These are phyloP conservation scores for Ostrea denselamellosa DNA, from an alignment of 1,140 invertebrate species.

Conservation along the genomic window DNA sequence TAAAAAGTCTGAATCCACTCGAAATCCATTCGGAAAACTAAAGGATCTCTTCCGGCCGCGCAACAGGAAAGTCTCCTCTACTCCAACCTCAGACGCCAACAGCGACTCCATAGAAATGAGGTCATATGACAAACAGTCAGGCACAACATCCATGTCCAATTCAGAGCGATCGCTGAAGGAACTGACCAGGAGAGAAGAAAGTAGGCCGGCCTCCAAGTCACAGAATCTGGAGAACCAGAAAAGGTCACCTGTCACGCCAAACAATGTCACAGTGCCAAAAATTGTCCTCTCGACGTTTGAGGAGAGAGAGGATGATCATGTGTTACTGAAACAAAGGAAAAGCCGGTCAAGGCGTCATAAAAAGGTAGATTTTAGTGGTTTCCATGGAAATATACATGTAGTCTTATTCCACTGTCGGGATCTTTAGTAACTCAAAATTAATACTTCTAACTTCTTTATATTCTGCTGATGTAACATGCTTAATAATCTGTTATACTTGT, in stretches of 20 bases:
- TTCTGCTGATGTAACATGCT: background rate
- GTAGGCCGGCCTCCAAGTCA: background rate
- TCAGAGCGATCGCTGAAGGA: conserved; percentile 3
- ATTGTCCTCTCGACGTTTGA: conserved; percentile 11
- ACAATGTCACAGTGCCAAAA: background rate
- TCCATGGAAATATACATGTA: background rate
- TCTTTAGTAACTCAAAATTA: background rate
- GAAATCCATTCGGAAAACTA: conserved; percentile 43
- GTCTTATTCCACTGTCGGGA: background rate
- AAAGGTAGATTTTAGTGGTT: background rate
- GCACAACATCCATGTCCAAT: background rate
- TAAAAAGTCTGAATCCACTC: conserved; percentile 4
- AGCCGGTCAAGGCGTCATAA: conserved; percentile 1
- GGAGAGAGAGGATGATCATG: background rate
- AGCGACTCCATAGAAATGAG: conserved; percentile 54
- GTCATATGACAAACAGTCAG: background rate
- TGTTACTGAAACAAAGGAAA: conserved; percentile 2
- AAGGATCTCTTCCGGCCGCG: conserved; percentile 45
- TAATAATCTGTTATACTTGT: background rate
- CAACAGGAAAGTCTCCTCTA: conserved; percentile 41
- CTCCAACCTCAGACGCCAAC: conserved; percentile 22
- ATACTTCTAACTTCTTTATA: background rate
- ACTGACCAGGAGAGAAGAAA: conserved; percentile 1
- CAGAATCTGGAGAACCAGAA: background rate
- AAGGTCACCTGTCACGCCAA: background rate